These are phyloP conservation scores for Gallinago stenura DNA, from an alignment of 2,797 vertebrate species.

Conservation along the genomic window DNA sequence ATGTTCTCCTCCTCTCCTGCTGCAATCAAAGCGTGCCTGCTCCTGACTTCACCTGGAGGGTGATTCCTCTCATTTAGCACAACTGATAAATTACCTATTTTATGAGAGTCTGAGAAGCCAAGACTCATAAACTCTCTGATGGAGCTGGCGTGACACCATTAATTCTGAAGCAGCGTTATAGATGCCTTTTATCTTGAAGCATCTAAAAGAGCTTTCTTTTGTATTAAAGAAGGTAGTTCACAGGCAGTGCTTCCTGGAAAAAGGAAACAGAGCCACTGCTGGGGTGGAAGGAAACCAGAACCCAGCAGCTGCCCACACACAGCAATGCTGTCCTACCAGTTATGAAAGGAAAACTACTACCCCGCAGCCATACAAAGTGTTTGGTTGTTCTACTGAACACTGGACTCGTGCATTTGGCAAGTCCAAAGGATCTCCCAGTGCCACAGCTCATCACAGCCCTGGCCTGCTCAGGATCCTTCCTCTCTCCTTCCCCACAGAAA, in stretches of 20 bases:
- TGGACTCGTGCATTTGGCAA: not conserved
- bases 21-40: not conserved
- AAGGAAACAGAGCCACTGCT: not conserved
- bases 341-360: not conserved
- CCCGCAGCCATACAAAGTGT: fast-evolving
- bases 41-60: not conserved
- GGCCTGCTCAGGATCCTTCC: not conserved
- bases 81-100: constrained; percentile 46
- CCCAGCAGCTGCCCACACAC: not conserved
- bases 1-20: not conserved
- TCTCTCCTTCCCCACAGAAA: not conserved
- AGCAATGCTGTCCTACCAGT: not conserved
- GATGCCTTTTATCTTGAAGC: constrained; percentile 17
- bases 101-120: constrained; percentile 26
- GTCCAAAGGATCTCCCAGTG: not conserved
- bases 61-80: constrained; percentile 31
- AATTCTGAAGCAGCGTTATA: not conserved
- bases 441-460: not conserved
- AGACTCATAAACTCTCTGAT: constrained; percentile 33
- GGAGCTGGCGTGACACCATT: not conserved
- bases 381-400: not conserved
- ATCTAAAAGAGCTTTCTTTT: not conserved
- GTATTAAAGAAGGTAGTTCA: not conserved
- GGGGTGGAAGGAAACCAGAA: not conserved
- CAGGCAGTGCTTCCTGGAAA: not conserved